Conservation (phyloP, 2,888 invertebrate genomes). For the Heteropelma amictum region DNA sequence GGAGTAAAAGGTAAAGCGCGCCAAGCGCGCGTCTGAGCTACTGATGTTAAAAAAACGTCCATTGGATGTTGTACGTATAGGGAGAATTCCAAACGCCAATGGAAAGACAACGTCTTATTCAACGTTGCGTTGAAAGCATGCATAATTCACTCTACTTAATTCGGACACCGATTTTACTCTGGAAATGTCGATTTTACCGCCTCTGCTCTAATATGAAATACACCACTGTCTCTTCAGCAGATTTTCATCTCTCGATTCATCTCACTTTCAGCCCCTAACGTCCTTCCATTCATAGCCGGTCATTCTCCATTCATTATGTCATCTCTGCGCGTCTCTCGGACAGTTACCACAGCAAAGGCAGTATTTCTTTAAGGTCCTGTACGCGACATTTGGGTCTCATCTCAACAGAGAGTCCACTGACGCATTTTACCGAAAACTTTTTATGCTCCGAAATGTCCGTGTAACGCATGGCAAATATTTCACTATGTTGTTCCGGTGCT, state of each 20-base stretch:
- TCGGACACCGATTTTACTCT: no score
- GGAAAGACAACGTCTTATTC: no score
- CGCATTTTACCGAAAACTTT: conserved; percentile 62
- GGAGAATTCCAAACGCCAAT: no score
- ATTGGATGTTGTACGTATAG: no score
- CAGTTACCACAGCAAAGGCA: conserved; percentile 47
- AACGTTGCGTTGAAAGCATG: no score
- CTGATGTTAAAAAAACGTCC: no score
- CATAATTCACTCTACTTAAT: no score
- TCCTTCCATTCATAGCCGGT: conserved; percentile 11
- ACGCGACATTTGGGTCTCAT: conserved; percentile 66
- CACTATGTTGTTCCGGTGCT: conserved; percentile 63
- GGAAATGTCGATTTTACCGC: no score
- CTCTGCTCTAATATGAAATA: no score
- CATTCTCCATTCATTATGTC: conserved; percentile 25
- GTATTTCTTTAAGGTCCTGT: conserved; percentile 64
- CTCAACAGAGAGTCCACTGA: background rate
- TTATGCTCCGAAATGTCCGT: conserved; percentile 71
- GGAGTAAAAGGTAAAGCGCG: no score
- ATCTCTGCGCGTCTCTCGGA: conserved; percentile 33
- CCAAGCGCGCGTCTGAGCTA: no score
- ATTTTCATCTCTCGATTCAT: conserved; percentile 30
- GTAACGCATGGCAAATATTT: conserved; percentile 76
- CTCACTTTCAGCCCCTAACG: conserved; percentile 15
- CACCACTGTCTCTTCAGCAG: no score